A percentile compares a stretch with the other conserved stretches of the same genome.
Evolutionary conservation across 2,113 vertebrate genomes (phyloP).

Genomic region (Myocastor coypus): DNA sequence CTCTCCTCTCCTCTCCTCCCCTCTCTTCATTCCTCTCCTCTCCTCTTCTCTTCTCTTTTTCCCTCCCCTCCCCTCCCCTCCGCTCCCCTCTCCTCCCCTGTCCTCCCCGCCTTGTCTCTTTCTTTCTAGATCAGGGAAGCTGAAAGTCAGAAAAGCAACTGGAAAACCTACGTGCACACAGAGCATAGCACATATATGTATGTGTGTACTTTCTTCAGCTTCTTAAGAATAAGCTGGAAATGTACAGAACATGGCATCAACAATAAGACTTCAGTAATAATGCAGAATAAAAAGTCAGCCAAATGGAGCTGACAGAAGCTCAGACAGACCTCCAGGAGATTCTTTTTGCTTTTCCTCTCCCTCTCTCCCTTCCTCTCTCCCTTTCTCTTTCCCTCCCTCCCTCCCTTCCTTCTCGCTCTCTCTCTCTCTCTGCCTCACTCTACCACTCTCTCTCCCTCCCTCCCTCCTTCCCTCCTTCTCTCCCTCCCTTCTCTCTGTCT

Average conservation of each 20-base stretch:
- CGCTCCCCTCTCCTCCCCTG: background rate
- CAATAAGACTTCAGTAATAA: constrained; percentile 44
- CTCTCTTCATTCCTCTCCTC: background rate
- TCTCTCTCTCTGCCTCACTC: no score
- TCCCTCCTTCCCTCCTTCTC: no score
- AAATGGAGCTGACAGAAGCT: background rate
- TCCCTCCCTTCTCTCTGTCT: no score
- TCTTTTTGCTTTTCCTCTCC: background rate
- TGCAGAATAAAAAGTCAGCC: constrained; percentile 51
- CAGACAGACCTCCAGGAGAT: background rate
- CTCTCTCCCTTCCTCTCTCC: background rate
- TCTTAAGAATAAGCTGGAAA: constrained; percentile 68
- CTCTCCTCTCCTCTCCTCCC: constrained; percentile 47
- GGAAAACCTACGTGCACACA: background rate
- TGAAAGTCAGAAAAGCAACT: constrained; percentile 73
- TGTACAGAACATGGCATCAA: constrained; percentile 50
- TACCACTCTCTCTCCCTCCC: no score
- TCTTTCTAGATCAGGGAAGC: constrained; percentile 62
- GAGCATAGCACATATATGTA: background rate
- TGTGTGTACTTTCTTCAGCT: constrained; percentile 12
- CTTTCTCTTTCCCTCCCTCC: background rate
- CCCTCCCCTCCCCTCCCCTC: background rate
- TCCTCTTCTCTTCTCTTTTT: no score
- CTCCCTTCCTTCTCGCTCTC: no score
- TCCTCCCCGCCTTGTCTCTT: background rate